phyloP scores from a whole-genome alignment of 2,797 vertebrate genomes.

The Manis pentadactyla region DNA sequence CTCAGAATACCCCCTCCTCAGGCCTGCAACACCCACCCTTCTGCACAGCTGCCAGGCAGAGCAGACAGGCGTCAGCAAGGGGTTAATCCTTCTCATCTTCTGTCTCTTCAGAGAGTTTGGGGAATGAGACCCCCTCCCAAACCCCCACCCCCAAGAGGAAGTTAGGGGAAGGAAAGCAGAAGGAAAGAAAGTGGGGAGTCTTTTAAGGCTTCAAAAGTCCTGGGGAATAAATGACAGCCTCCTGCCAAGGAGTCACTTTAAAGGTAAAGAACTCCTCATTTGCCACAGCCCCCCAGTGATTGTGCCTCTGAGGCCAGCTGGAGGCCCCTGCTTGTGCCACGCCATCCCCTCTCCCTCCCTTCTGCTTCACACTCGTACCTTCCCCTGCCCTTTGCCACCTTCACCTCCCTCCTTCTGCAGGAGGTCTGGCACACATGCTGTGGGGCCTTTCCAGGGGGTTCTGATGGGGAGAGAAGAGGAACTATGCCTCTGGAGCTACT shows the following conservation, averaged over 20 bases:
- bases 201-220: slow-evolving; percentile 52
- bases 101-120: slow-evolving; percentile 61
- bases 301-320: not conserved
- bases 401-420: not conserved
- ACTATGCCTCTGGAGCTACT: fast-evolving
- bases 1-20: not conserved
- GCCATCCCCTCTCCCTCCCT: too few species aligned
- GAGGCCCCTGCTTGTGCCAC: not conserved
- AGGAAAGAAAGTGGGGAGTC: not conserved
- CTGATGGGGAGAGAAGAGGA: not conserved
- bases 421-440: not conserved
- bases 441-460: not conserved
- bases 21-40: not conserved
- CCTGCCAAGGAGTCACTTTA: slow-evolving; percentile 25
- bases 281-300: too few species aligned
- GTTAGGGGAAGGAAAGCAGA: slow-evolving; percentile 47
- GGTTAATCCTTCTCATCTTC: slow-evolving; percentile 46
- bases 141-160: not conserved
- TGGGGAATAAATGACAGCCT: slow-evolving; percentile 24
- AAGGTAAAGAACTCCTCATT: slow-evolving; percentile 49
- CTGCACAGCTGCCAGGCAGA: not conserved
- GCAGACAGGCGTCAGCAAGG: not conserved
- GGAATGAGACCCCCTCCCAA: not conserved
- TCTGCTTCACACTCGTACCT: not conserved
- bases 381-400: not conserved